Conservation (phyloP, 2,888 invertebrate species). For the Andrena minutula region DNA sequence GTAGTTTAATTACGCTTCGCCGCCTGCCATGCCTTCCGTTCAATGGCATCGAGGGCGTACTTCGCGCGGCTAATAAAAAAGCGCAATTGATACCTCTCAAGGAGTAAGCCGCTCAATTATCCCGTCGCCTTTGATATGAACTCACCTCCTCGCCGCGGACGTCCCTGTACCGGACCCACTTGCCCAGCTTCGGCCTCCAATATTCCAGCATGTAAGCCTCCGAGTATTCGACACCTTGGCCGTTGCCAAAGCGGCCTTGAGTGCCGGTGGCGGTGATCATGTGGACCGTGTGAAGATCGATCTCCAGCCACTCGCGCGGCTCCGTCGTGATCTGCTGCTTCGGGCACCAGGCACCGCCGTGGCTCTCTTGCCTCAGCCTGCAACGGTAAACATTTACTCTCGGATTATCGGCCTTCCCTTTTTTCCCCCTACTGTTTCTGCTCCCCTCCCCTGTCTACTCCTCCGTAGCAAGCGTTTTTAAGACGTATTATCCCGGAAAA, state of each 20-base stretch:
- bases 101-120: constrained; percentile 16
- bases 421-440: constrained; percentile 37
- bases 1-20: background rate
- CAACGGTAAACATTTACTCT: constrained; percentile 73
- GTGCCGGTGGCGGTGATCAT: constrained; percentile 93
- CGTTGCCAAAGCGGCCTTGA: constrained; percentile 97
- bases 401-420: constrained; percentile 67
- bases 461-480: constrained; percentile 18
- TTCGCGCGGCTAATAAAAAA: constrained; percentile 1
- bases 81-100: constrained; percentile 24
- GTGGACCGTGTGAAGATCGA: constrained; percentile 92
- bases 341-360: constrained; percentile 98
- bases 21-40: background rate
- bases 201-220: constrained; percentile 94
- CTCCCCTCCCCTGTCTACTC: background rate
- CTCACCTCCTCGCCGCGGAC: constrained; percentile 91
- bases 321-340: constrained; percentile 92
- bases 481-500: constrained; percentile 16
- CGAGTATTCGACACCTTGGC: constrained; percentile 94
- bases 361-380: constrained; percentile 93
- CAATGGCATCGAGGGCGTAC: background rate
- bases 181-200: constrained; percentile 91
- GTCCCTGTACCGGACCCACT: constrained; percentile 93
- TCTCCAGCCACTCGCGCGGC: constrained; percentile 92
- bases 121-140: constrained; percentile 23